Conservation (phyloP, 2,888 invertebrate species). For the Diploptera punctata region DNA sequence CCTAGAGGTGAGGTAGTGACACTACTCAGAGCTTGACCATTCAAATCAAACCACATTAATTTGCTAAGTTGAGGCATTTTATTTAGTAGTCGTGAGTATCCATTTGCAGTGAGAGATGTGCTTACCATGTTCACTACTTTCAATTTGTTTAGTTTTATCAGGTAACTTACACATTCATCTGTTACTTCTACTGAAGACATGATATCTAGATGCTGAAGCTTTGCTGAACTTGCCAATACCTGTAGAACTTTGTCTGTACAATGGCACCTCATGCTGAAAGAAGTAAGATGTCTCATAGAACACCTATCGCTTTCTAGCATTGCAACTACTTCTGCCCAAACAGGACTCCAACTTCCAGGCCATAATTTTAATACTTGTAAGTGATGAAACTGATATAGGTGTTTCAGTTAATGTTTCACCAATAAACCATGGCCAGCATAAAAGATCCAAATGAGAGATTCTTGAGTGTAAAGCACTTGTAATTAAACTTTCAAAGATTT, state of each 20-base stretch:
- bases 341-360: constrained; percentile 22
- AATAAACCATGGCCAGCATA: constrained; percentile 6
- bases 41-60: constrained; percentile 16
- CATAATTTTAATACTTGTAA: constrained; percentile 7
- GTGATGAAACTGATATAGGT: neutral
- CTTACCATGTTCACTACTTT: constrained; percentile 7
- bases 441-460: constrained; percentile 3
- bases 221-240: neutral
- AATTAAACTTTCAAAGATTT: neutral
- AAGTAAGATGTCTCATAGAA: neutral
- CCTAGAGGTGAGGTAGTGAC: neutral
- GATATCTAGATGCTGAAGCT: constrained; percentile 4
- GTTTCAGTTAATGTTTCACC: neutral
- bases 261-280: constrained; percentile 21
- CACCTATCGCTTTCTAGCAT: neutral
- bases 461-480: neutral
- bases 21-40: neutral
- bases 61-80: neutral
- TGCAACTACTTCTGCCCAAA: neutral
- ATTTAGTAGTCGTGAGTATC: neutral
- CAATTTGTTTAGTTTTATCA: neutral
- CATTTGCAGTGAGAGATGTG: neutral
- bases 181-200: constrained; percentile 19
- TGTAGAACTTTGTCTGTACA: constrained; percentile 9
- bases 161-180: neutral